Evolutionary conservation across 2,113 vertebrate genomes (phyloP), one percentile per base, ranked within the genome.

Genomic region (Hippocampus zosterae): DNA sequence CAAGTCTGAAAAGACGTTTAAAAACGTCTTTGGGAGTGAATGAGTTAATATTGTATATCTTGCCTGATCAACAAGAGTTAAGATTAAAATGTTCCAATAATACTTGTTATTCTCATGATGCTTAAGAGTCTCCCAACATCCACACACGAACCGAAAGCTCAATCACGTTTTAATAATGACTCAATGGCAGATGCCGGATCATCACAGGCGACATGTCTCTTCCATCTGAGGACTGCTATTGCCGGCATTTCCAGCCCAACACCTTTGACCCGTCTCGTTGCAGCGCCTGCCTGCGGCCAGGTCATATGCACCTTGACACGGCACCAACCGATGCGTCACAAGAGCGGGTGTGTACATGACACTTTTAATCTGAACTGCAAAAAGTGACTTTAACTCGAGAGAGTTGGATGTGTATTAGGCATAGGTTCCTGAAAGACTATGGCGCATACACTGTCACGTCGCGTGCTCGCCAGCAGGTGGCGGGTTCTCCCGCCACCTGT

Each of bases 251-350:
- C 76, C 81, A 76, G 69, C 81, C 85, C 70, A 88, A 89, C 82
- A 71, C 82, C 76, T 89, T 89, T 77, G 87, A 91, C 82, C 79
- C 82, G 4, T 83, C 84, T 40, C 83, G 85, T 41, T 90, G 89
- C 53, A 50, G 83, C 55, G 29, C 76, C 52, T 88, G 89, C 68
- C 74, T 90, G 57, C 50, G 81, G 59, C 89, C 88, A 0, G 77
- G 74, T 79, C 83, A 87, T 5, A 89, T 88, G 89, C 88, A 90
- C 77, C 33, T 81, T 16, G 75, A 46, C 65, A 25, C 13, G n/a
- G 18, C 55, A 23, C 60, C 50, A 7, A 53, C 33, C 37, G 78
- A 71, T 0, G 25, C 15, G 10, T 57, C 37, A 27, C 70, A 46
- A n/a, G 55, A 78, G 48, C 50, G 42, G 88, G 84, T 87, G 68